Conservation (phyloP, 2,797 vertebrate species). For the Bovichtus variegatus region DNA sequence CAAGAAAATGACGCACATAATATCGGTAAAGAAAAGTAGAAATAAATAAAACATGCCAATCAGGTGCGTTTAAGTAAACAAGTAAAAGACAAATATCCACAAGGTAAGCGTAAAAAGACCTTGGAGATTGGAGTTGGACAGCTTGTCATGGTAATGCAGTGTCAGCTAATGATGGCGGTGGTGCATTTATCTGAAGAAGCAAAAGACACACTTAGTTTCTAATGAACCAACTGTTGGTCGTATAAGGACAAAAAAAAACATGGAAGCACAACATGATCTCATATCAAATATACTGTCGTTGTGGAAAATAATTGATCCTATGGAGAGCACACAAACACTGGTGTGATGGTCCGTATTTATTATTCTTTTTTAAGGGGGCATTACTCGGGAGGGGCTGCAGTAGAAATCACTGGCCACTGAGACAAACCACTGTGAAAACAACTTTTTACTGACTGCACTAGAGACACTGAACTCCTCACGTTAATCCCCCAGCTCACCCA, state of each 20-base stretch:
- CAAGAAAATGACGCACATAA: slow-evolving; percentile 16
- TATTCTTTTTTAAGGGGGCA: background rate
- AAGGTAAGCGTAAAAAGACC: background rate
- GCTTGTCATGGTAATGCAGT: background rate
- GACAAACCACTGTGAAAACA: slow-evolving; percentile 9
- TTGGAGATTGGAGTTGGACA: background rate
- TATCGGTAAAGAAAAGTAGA: background rate
- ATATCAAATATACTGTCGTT: background rate
- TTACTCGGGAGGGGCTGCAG: background rate
- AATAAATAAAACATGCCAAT: slow-evolving; percentile 9
- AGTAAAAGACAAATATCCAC: slow-evolving; percentile 17
- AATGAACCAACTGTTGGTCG: background rate
- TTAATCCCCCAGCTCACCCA: slow-evolving; percentile 10
- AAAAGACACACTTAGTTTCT: background rate
- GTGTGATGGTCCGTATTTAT: background rate
- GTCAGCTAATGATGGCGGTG: background rate
- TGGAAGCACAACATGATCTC: background rate
- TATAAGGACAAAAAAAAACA: background rate
- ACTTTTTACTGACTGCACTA: background rate
- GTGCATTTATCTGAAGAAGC: slow-evolving; percentile 2
- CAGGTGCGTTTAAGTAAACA: slow-evolving; percentile 9
- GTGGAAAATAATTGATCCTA: background rate
- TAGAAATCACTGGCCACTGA: background rate
- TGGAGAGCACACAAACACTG: background rate
- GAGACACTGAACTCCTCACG: slow-evolving; percentile 18